Base-by-base conservation (phyloP, 2,113 vertebrate species). In the Myotis davidii region DNA sequence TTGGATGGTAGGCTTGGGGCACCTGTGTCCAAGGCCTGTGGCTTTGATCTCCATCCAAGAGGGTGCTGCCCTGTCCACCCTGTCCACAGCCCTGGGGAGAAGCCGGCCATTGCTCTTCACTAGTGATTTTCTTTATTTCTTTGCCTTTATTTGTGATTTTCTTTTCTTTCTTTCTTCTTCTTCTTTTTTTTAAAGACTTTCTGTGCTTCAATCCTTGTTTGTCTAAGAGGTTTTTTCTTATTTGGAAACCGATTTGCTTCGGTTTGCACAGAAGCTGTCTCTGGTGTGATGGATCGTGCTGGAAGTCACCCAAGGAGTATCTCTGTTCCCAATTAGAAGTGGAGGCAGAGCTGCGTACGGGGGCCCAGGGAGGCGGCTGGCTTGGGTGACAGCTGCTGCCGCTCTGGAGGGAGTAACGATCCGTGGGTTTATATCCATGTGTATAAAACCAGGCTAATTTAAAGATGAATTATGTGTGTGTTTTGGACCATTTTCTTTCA, bases 241-340 rank as follows among this genome's bases (percentile, higher is more conserved):
- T 97, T 98, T 98, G 98, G 98, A 98, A 98, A 98, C 95, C 0
- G 90, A 97, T 98, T 97, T 98, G 98, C 98, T 98, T 98, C 96
- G 96, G 98, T 98, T 98, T 98, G 97, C 98, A 98, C 98, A 98
- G 98, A 98, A 98, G 98, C 98, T 98, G 98, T 98, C 98, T 98
- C 97, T 98, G 97, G 98, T 96, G 23, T 98, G 98, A 98, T 98
- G 97, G 98, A 98, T 98, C 96, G 98, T 97, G 97, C 98, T 98
- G 98, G 98, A 98, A 98, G 96, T 97, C 98, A 97, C 98, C 98
- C 98, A 98, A 98, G 98, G 98, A 98, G 97, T 98, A 98, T 98
- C 98, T 98, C 98, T 98, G 98, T 98, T 98, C 97, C 98, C 98
- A 98, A 98, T 98, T 98, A 98, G 97, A 98, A 98, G 97, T 98